A percentile compares a stretch with the other conserved stretches of the same genome.
Conservation (phyloP, 2,888 invertebrate genomes). For the Tinea pellionella region DNA sequence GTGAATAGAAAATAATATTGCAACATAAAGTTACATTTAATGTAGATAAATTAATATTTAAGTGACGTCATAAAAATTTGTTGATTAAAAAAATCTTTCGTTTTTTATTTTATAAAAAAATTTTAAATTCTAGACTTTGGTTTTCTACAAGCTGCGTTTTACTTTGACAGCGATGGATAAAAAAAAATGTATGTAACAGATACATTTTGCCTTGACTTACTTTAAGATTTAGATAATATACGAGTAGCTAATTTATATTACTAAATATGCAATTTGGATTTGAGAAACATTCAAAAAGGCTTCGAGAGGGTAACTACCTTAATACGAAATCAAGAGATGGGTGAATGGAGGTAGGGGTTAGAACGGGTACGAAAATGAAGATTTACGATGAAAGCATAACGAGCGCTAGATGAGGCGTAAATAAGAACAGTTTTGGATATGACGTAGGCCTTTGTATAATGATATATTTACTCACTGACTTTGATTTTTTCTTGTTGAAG, state of each 20-base stretch:
- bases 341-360: slow-evolving; percentile 26
- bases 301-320: slow-evolving; percentile 36
- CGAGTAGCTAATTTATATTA: too few relatives aligned
- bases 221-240: too few relatives aligned
- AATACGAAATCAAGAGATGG: slow-evolving; percentile 35
- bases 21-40: too few relatives aligned
- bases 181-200: too few relatives aligned
- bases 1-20: too few relatives aligned
- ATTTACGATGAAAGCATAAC: slow-evolving; percentile 67
- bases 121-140: too few relatives aligned
- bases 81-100: too few relatives aligned
- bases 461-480: not conserved
- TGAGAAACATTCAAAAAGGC: slow-evolving; percentile 15
- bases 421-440: slow-evolving; percentile 56
- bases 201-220: not conserved
- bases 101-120: too few relatives aligned
- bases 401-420: slow-evolving; percentile 69
- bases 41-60: too few relatives aligned
- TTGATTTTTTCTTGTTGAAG: not conserved
- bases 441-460: slow-evolving; percentile 12
- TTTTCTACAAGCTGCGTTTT: too few relatives aligned
- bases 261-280: not conserved
- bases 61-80: too few relatives aligned
- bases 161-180: too few relatives aligned
- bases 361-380: slow-evolving; percentile 40